Conservation (phyloP, 2,888 invertebrate genomes). For the Philaethria dido region DNA sequence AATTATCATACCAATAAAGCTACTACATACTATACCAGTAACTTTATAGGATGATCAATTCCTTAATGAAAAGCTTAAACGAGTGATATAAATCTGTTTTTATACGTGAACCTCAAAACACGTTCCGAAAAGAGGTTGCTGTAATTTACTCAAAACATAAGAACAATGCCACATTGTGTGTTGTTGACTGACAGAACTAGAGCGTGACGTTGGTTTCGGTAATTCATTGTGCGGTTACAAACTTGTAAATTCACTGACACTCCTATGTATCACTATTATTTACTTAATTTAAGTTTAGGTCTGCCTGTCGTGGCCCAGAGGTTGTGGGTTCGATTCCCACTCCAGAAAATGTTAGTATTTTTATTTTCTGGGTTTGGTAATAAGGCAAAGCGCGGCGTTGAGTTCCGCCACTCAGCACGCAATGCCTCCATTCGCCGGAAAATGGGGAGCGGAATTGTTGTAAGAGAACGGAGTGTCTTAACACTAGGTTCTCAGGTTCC, state of each 20-base stretch:
- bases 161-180: conserved; percentile 47
- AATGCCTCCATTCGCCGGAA: no score
- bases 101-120: neutral
- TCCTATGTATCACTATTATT: neutral
- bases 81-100: neutral
- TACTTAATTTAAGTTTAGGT: neutral
- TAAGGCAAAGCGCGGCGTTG: no score
- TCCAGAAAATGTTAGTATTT: no score
- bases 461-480: no score
- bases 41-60: neutral
- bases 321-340: no score
- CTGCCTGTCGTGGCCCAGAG: no score
- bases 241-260: neutral
- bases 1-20: neutral
- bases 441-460: no score
- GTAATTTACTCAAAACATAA: conserved; percentile 31
- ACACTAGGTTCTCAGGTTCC: no score
- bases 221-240: conserved; percentile 37
- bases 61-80: conserved; percentile 1
- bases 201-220: conserved; percentile 52
- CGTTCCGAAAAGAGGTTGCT: conserved; percentile 16
- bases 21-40: no score
- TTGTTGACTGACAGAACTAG: conserved; percentile 49
- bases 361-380: no score
- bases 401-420: no score